Conservation (phyloP, 2,888 invertebrate species). For the Eumacrocentrus americanus region DNA sequence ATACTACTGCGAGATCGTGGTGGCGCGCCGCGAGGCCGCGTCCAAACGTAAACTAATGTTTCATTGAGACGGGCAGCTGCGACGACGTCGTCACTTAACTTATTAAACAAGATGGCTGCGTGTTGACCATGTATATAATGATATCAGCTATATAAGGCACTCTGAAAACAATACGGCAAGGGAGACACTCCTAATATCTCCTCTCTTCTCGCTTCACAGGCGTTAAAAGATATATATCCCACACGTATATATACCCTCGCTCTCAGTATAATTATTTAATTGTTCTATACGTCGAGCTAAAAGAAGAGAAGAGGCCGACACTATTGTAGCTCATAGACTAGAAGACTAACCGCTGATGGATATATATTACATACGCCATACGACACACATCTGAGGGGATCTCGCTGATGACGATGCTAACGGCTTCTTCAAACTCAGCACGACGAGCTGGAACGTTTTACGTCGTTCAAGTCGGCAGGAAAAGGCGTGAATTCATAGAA, state of each 20-base stretch:
- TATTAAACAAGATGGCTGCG: slow-evolving; percentile 58
- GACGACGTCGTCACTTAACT: slow-evolving; percentile 60
- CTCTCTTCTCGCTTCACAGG: not conserved
- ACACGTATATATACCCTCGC: slow-evolving; percentile 15
- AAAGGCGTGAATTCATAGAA: slow-evolving; percentile 47
- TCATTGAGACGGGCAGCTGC: slow-evolving; percentile 61
- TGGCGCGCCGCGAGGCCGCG: slow-evolving; percentile 30
- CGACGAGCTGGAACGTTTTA: not conserved
- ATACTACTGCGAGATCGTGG: slow-evolving; percentile 28
- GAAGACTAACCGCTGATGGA: no score
- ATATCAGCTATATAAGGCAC: slow-evolving; percentile 24
- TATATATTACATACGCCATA: no score
- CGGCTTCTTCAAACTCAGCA: slow-evolving; percentile 14
- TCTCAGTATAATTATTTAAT: slow-evolving; percentile 47
- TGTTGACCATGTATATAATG: slow-evolving; percentile 30
- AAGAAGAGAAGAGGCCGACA: not conserved
- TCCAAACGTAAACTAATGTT: slow-evolving; percentile 58
- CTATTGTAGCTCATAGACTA: slow-evolving; percentile 5
- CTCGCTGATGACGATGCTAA: no score
- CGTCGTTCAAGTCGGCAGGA: slow-evolving; percentile 4
- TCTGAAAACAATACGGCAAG: slow-evolving; percentile 28
- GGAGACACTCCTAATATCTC: slow-evolving; percentile 8
- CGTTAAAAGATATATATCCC: not conserved
- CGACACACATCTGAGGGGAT: no score
- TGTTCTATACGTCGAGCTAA: slow-evolving; percentile 37